Conservation (phyloP, 2,888 invertebrate species). For the Meloe dianella region DNA sequence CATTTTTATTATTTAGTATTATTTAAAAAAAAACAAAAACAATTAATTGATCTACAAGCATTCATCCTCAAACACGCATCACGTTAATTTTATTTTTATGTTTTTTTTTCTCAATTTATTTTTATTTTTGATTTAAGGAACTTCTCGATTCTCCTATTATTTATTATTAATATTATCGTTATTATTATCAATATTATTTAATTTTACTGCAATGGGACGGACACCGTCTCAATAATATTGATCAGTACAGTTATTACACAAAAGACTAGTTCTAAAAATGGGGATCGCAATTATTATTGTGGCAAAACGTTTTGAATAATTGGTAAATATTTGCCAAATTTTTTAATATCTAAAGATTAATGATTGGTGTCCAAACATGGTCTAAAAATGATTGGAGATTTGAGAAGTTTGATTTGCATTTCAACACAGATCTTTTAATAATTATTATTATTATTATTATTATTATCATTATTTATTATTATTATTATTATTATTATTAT, state of each 20-base stretch:
- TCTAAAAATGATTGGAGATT: conserved; percentile 10
- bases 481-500: conserved; percentile 1
- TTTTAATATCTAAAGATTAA: background rate
- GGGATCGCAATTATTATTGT: conserved; percentile 8
- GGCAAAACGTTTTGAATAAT: conserved; percentile 22
- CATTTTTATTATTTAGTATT: conserved; percentile 46
- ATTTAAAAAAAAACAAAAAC: conserved; percentile 58
- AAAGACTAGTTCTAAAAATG: conserved; percentile 3
- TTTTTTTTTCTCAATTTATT: conserved; percentile 7
- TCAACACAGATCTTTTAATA: conserved; percentile 9
- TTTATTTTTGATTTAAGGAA: conserved; percentile 44
- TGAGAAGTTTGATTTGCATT: conserved; percentile 15
- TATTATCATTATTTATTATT: conserved; percentile 5
- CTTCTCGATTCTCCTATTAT: conserved; percentile 15
- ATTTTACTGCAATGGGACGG: conserved; percentile 9
- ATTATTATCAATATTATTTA: conserved; percentile 2
- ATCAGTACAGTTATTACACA: conserved; percentile 8
- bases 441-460: conserved; percentile 4
- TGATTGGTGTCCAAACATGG: conserved; percentile 7
- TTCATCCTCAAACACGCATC: conserved; percentile 54
- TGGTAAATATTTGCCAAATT: conserved; percentile 3
- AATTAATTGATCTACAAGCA: conserved; percentile 53
- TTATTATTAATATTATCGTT: background rate
- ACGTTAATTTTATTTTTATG: conserved; percentile 40
- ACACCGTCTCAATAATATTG: conserved; percentile 12